Percentiles rank a stretch among this genome's conserved stretches.
phyloP scores from a whole-genome alignment of 2,113 vertebrate genomes.

The Tympanuchus pallidicinctus region DNA sequence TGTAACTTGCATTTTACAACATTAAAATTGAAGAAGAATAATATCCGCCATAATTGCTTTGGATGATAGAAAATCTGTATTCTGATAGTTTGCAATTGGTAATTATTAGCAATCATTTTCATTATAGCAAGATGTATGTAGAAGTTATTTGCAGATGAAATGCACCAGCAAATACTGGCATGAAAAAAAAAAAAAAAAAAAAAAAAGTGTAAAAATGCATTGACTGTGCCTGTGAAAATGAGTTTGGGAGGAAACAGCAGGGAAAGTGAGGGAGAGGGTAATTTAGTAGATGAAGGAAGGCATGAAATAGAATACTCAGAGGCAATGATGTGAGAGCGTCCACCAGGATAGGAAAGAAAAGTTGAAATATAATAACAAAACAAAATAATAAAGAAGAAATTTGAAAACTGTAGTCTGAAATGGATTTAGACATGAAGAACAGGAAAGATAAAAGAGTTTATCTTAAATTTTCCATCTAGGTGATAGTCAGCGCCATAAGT shows the following conservation, averaged over 20 bases:
- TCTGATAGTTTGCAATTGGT: neutral
- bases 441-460: neutral
- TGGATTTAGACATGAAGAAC: neutral
- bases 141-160: neutral
- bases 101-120: conserved; percentile 21
- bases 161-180: neutral
- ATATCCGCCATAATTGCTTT: neutral
- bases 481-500: neutral
- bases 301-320: neutral
- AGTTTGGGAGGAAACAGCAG: neutral
- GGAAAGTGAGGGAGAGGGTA: neutral
- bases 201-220: neutral
- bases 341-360: neutral
- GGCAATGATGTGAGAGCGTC: neutral
- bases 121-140: neutral
- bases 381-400: neutral
- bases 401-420: neutral
- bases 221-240: neutral
- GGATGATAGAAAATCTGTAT: neutral
- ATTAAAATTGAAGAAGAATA: conserved; percentile 2
- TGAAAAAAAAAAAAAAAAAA: neutral
- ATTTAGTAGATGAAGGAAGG: neutral
- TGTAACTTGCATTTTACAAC: neutral
- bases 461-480: neutral
- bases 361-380: neutral